Evolutionary conservation across 2,888 invertebrate species (phyloP), one percentile per base, ranked within the genome.

Genomic region (Steinernema scapterisci): DNA sequence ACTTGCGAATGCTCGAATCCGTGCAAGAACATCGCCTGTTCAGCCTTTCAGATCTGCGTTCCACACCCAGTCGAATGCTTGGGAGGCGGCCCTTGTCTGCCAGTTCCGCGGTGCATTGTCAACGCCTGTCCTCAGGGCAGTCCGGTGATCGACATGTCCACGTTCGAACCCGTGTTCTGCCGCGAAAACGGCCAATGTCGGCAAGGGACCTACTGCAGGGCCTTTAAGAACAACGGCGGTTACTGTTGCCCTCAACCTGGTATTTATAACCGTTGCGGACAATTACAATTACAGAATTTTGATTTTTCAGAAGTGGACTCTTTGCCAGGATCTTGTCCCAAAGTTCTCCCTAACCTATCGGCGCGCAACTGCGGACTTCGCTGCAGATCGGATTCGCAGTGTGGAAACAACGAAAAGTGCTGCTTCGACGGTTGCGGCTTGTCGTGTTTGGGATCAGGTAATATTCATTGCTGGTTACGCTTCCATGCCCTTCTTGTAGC

Each of bases 361-460:
- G 75, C 44, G 16, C 46, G 25, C n/a, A 75, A 75, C 9, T 84
- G 84, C 72, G 51, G 73, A 11, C 73, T 80, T 31, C 72, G 78
- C 43, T 85, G 85, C 75, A 76, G 76, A 48, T 54, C 78, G 1
- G 86, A 86, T 72, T 75, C 71, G 5, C 81, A 84, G 44, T 86
- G 86, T 71, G 45, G 73, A 44, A 23, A 23, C 16, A 70, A 74
- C 25, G 80, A 82, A 75, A 85, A 83, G 71, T 86, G 86, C 73
- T 86, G 86, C 73, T 84, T 82, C 71, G 81, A 85, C 75, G 86
- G 85, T 19, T 86, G 86, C 72, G 85, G 84, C 7, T 70, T 84
- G 27, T 75, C 76, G 11, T 86, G 86, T 74, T 52, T 73, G 25
- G 73, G 77, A 46, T 74, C 80, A 70, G 72, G 54, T 23, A 31